Conservation (phyloP, 2,113 vertebrate species). For the Eretmochelys imbricata region DNA sequence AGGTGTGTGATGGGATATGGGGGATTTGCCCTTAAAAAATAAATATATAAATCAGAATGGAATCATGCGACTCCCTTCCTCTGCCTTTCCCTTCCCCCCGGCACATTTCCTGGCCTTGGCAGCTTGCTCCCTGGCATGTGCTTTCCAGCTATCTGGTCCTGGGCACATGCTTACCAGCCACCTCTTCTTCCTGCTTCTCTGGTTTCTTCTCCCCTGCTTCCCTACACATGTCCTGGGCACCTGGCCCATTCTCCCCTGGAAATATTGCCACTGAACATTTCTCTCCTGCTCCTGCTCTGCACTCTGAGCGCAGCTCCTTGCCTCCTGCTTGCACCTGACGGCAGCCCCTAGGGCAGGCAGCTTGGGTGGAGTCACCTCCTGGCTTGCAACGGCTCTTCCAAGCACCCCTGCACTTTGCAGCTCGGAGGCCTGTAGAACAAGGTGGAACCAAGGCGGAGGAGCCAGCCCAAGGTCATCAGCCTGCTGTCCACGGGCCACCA, state of each 20-base stretch:
- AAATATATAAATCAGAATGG: too few species aligned
- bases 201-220: neutral
- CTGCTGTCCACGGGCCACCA: neutral
- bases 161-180: neutral
- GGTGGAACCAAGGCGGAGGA: neutral
- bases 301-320: neutral
- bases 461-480: neutral
- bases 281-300: neutral
- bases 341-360: neutral
- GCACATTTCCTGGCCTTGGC: too few species aligned
- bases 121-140: neutral
- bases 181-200: neutral
- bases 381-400: neutral
- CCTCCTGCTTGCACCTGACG: neutral
- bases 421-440: neutral
- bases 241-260: neutral
- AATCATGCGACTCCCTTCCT: neutral
- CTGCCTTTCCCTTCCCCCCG: rapidly evolving
- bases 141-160: neutral
- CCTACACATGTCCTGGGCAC: neutral
- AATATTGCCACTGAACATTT: neutral
- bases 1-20: neutral
- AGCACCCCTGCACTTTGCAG: neutral
- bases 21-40: neutral
- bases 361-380: neutral